These are phyloP conservation scores for Thymallus thymallus DNA, from an alignment of 2,113 vertebrate species.

Conservation along the genomic window DNA sequence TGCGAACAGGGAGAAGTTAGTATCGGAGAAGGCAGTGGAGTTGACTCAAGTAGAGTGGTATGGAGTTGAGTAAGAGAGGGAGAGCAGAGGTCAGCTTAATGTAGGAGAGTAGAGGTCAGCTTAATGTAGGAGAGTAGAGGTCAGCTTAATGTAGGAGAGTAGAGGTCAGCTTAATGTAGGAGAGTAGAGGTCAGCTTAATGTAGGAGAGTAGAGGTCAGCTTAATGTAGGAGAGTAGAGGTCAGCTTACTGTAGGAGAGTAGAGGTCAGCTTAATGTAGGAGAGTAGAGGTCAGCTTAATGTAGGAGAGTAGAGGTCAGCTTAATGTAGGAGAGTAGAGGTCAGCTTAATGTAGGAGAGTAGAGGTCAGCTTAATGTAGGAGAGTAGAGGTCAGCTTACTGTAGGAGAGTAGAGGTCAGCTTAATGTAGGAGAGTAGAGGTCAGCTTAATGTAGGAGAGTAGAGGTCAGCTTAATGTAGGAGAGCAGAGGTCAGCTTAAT, in stretches of 20 bases:
- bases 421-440: slow-evolving; percentile 73
- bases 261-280: slow-evolving; percentile 79
- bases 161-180: too few species aligned
- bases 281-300: too few species aligned
- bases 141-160: slow-evolving; percentile 79
- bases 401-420: slow-evolving; percentile 65
- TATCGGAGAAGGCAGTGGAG: too few species aligned
- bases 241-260: slow-evolving; percentile 80
- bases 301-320: slow-evolving; percentile 56
- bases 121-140: not conserved
- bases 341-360: too few species aligned
- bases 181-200: slow-evolving; percentile 76
- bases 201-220: slow-evolving; percentile 48
- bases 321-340: slow-evolving; percentile 74
- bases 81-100: slow-evolving; percentile 73
- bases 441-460: too few species aligned
- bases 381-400: slow-evolving; percentile 76
- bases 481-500: too few species aligned
- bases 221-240: not conserved
- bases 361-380: slow-evolving; percentile 79
- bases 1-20: too few species aligned
- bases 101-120: slow-evolving; percentile 49
- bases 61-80: not conserved
- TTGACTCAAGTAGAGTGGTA: too few species aligned
- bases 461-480: slow-evolving; percentile 79